phyloP scores from a whole-genome alignment of 1,140 invertebrate genomes.

The Pemphigus obesinymphae region DNA sequence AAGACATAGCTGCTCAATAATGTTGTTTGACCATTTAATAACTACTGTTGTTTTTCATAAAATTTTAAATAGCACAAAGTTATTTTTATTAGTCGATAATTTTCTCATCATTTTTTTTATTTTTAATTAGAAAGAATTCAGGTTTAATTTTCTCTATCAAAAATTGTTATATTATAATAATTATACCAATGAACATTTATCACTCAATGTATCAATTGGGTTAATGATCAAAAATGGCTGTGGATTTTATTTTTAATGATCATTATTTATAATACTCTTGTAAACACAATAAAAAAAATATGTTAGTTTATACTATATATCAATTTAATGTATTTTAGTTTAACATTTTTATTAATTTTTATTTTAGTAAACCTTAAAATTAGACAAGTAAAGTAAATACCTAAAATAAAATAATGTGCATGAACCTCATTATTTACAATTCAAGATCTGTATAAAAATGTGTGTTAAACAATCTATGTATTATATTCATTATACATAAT shows the following conservation, averaged over 20 bases:
- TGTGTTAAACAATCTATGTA: background rate
- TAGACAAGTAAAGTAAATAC: background rate
- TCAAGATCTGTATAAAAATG: background rate
- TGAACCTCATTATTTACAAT: background rate
- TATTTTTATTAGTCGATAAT: background rate
- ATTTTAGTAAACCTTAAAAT: background rate
- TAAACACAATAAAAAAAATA: background rate
- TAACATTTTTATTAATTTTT: background rate
- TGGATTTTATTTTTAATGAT: constrained; percentile 28
- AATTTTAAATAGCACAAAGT: background rate
- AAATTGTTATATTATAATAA: background rate
- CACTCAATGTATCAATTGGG: background rate
- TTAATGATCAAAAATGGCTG: constrained; percentile 28
- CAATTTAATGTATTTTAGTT: background rate
- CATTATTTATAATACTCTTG: background rate
- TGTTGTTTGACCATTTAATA: background rate
- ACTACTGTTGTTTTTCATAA: background rate
- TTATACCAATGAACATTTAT: background rate
- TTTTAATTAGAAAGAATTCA: background rate
- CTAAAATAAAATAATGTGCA: background rate
- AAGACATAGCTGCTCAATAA: constrained; percentile 12
- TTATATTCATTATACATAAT: background rate
- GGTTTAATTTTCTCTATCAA: background rate
- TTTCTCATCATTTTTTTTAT: background rate
- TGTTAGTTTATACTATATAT: background rate